Evolutionary conservation across 2,797 vertebrate species (phyloP), one percentile per base, ranked within the genome.

Genomic region (Silurus lanzhouensis): DNA sequence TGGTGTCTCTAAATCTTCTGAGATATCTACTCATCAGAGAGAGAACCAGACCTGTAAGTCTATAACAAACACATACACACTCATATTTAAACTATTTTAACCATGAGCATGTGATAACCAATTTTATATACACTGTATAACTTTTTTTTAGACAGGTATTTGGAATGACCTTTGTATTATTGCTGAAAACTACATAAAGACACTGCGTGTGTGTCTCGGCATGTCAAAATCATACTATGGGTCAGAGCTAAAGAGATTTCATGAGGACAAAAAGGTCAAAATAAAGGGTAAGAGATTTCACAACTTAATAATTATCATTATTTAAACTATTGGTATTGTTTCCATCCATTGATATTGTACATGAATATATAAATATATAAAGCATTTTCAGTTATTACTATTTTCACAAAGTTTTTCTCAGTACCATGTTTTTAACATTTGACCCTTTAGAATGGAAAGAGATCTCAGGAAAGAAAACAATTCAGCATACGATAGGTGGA

Each of bases 1-100:
- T 99, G 97, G 97, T 96, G 58, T 96, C 95, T 63, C 92, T 99
- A 86, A 99, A 97, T 94, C 95, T 99, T 81, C 91, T 99, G 85
- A 95, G 97, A 72, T 99, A 96, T 87, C 92, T 99, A 68, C 85
- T 98, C 63, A 94, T 98, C 91, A 96, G 95, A 92, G 95, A 97
- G 88, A 92, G 93, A 91, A 93, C 94, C 89, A 94, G 91, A 90
- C 91, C 92, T 44, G 97, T 98, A 94, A 94, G 96, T 95, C 52
- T 60, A 27, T 57, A 55, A 81, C 20, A 70, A 7, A 70, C 10
- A 70, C 61, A 83, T 55, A 86, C 17, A 55, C 19, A 81, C 58
- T 25, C 46, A 6, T 6, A 60, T 84, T 8, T 57, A 44, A 22
- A 77, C 15, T 20, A 38, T 5, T 44, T 38, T n/a, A 38, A 82